Conservation (phyloP, 2,888 invertebrate species). For the Scaptomyza cyrtandrae region DNA sequence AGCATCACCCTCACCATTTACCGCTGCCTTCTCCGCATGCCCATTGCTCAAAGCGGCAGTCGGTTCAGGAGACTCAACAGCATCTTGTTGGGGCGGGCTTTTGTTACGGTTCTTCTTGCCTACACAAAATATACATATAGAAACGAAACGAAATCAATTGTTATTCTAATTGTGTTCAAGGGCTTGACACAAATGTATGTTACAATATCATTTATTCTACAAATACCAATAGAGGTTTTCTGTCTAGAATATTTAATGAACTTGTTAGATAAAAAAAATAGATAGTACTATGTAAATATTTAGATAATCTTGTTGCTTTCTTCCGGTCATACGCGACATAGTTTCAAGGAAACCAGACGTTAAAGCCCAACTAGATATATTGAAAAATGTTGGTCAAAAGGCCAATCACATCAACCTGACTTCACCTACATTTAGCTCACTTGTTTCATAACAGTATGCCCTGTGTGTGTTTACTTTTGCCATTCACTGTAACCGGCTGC, state of each 20-base stretch:
- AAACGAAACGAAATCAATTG: constrained; percentile 2
- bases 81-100: constrained; percentile 57
- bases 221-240: not conserved
- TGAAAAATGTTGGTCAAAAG: not conserved
- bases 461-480: constrained; percentile 40
- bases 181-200: constrained; percentile 4
- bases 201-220: no score
- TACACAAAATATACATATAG: constrained; percentile 26
- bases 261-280: not conserved
- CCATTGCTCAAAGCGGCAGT: constrained; percentile 72
- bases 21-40: constrained; percentile 54
- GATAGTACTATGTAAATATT: not conserved
- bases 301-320: constrained; percentile 6
- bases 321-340: not conserved
- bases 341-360: not conserved
- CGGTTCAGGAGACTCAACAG: constrained; percentile 22
- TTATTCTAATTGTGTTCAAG: constrained; percentile 33
- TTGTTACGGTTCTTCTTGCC: constrained; percentile 77
- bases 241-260: not conserved
- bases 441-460: constrained; percentile 55
- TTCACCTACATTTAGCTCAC: constrained; percentile 25
- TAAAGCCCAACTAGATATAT: no score
- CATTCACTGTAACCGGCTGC: constrained; percentile 46
- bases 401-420: constrained; percentile 31
- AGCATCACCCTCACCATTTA: constrained; percentile 39